These are phyloP conservation scores for Pseudomugil gertrudae DNA, from an alignment of 2,797 vertebrate species.

Conservation along the genomic window DNA sequence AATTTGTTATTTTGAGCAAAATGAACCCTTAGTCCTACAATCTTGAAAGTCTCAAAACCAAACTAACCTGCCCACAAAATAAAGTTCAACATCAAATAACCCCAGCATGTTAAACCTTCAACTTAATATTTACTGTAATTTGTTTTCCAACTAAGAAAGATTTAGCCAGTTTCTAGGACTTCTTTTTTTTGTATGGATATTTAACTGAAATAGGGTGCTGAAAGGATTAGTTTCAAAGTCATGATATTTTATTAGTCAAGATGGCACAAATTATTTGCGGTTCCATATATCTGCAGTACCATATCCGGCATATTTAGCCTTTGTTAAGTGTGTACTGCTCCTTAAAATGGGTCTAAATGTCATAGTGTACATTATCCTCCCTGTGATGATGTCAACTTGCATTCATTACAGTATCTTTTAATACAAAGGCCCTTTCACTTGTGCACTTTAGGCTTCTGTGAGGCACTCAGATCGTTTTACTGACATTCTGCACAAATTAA, in stretches of 20 bases:
- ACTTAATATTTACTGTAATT: too few relatives aligned
- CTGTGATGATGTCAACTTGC: slow-evolving; percentile 14
- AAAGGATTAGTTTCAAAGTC: neutral
- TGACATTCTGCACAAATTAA: slow-evolving; percentile 37
- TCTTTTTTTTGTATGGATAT: neutral
- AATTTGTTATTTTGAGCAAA: too few relatives aligned
- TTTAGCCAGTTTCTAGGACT: too few relatives aligned
- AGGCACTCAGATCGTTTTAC: slow-evolving; percentile 27
- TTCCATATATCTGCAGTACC: slow-evolving; percentile 1
- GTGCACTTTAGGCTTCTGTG: slow-evolving; percentile 17
- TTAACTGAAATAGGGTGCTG: neutral
- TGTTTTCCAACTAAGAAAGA: too few relatives aligned
- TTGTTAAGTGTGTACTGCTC: neutral
- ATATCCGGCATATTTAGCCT: slow-evolving; percentile 17
- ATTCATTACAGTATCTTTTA: slow-evolving; percentile 19
- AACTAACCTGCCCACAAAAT: too few relatives aligned
- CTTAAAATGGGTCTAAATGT: slow-evolving; percentile 8
- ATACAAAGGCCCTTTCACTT: slow-evolving; percentile 15
- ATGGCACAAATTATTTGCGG: slow-evolving; percentile 11
- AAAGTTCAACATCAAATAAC: too few relatives aligned
- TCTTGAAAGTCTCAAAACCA: too few relatives aligned
- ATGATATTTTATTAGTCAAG: slow-evolving; percentile 3
- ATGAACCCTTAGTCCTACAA: too few relatives aligned
- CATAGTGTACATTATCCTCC: slow-evolving; percentile 1
- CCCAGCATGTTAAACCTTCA: too few relatives aligned